Base-by-base conservation (phyloP, 1,140 invertebrate genomes). In the Plodia interpunctella region DNA sequence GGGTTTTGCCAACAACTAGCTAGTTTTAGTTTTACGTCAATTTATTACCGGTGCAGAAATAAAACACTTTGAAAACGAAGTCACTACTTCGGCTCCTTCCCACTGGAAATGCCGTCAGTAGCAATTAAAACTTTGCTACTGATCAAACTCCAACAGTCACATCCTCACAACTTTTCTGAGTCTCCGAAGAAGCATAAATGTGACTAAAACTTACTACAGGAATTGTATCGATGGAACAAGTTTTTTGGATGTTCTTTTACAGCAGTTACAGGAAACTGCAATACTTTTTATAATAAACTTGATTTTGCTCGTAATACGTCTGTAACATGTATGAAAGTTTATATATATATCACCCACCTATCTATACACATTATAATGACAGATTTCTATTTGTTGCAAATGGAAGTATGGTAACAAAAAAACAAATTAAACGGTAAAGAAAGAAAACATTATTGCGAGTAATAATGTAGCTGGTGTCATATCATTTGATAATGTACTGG, bases 121-220 rank as follows among this genome's bases (percentile, higher is more conserved):
- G 77, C 83, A 86, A 83, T 86, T 86, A 86, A 83, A 86, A 86
- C 80, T 86, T 83, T 78, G 51, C 56, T 70, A 78, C 71, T 80
- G 77, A 83, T 86, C 79, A 79, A 86, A 86, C 77, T 83, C 76
- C 73, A 73, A 67, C 69, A 76, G 78, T 74, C 74, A 77, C 74
- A 78, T 76, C 73, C 76, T 73, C 62, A 67, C 62, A 68, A 68
- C 58, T 74, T 74, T 63, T 61, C 66, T 57, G 61, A 61, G 57
- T 66, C 65, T 66, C 59, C 66, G 44, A 58, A 68, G 56, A 54
- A 61, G 63, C 62, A 66, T 70, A 68, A 70, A 76, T 72, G 60
- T 72, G 59, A 68, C 62, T 71, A 66, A 53, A 53, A 55, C 60
- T 52, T 63, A 58, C 59, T 63, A 11, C 32, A 35, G 30, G 59